These are phyloP conservation scores for Chrysogorgia sp. DNA, from an alignment of 92 coral and sea anemone genomes.

Conservation along the genomic window DNA sequence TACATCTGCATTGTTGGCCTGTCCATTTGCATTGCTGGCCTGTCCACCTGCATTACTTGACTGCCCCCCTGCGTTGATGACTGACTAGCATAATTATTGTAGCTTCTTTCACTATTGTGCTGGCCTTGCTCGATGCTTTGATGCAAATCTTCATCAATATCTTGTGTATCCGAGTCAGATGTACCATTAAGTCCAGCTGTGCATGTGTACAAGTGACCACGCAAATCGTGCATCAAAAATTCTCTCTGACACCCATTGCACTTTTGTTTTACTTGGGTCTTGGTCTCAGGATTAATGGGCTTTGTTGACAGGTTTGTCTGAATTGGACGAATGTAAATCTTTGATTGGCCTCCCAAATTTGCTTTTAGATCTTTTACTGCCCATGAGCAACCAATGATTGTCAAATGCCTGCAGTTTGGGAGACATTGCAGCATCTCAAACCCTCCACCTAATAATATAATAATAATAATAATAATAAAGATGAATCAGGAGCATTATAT, in stretches of 20 bases:
- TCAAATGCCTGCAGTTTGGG: constrained; percentile 55
- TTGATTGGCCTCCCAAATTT: constrained; percentile 58
- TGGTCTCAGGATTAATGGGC: constrained; percentile 47
- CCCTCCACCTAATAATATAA: constrained; percentile 70
- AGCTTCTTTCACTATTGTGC: no score
- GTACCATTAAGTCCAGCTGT: constrained; percentile 34
- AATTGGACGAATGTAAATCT: constrained; percentile 55
- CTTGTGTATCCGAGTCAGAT: background rate
- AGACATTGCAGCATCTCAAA: constrained; percentile 61
- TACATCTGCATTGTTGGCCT: no score
- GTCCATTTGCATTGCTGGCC: no score
- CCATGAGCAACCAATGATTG: constrained; percentile 49
- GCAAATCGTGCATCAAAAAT: constrained; percentile 47
- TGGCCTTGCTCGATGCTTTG: background rate
- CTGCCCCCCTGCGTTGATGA: no score
- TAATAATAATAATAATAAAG: no score
- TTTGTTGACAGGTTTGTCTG: constrained; percentile 53
- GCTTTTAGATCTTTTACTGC: constrained; percentile 53
- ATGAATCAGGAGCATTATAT: no score
- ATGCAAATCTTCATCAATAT: background rate
- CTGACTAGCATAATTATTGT: no score
- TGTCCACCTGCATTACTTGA: no score
- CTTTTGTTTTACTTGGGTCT: constrained; percentile 40
- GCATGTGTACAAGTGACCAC: constrained; percentile 37
- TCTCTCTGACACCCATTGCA: constrained; percentile 54